phyloP scores from a whole-genome alignment of 2,888 invertebrate genomes.

The Apotomis turbidana region DNA sequence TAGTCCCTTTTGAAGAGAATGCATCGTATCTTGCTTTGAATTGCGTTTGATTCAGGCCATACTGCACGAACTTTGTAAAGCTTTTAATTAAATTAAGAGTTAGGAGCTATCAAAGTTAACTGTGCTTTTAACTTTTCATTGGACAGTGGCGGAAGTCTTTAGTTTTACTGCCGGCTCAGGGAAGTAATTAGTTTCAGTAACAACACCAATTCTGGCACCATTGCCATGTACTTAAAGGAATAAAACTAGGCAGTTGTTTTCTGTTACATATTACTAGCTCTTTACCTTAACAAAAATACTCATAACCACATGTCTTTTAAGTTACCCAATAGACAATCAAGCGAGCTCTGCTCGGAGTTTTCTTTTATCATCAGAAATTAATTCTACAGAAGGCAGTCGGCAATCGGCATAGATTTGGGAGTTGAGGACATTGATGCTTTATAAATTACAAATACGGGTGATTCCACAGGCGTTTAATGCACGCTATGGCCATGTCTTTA shows the following conservation, averaged over 20 bases:
- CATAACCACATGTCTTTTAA: no score
- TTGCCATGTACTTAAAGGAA: background rate
- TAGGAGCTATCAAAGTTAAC: constrained; percentile 25
- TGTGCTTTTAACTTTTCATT: constrained; percentile 30
- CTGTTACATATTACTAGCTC: background rate
- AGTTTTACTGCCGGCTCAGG: constrained; percentile 19
- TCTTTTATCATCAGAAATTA: no score
- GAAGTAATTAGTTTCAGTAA: constrained; percentile 19
- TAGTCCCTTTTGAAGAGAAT: no score
- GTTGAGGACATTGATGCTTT: no score
- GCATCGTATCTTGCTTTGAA: background rate
- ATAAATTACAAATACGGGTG: no score
- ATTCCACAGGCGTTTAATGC: no score
- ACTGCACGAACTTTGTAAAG: constrained; percentile 22
- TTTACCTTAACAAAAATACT: no score
- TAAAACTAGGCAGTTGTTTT: background rate
- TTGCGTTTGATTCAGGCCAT: constrained; percentile 7
- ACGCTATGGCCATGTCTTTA: no score
- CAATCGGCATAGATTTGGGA: no score
- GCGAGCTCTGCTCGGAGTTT: no score
- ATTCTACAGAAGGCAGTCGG: no score
- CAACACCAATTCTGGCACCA: background rate
- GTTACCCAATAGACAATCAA: no score
- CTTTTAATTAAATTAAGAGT: constrained; percentile 27
- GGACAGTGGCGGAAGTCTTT: constrained; percentile 30